These are phyloP conservation scores for Hyposoter dolosus DNA, from an alignment of 2,888 invertebrate genomes.

Conservation along the genomic window DNA sequence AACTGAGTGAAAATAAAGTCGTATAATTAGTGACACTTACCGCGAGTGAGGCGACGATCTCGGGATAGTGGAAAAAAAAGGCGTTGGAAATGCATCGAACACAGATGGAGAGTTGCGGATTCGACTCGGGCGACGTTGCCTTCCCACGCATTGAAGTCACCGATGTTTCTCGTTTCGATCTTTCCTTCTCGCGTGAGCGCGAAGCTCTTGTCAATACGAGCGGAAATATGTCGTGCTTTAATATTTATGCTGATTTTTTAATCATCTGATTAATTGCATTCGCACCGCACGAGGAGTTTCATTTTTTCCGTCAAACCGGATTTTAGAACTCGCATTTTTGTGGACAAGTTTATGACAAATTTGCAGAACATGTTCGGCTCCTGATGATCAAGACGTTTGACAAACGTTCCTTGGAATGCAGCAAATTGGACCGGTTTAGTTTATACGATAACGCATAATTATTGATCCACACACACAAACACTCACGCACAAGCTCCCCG, in stretches of 20 bases:
- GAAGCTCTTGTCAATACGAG: constrained; percentile 9
- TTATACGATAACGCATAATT: constrained; percentile 45
- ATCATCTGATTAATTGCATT: background rate
- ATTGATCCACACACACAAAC: constrained; percentile 64
- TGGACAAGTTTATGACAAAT: background rate
- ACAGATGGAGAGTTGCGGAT: background rate
- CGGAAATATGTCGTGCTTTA: background rate
- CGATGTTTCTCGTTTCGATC: constrained; percentile 18
- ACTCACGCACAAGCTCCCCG: constrained; percentile 34
- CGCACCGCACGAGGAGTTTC: background rate
- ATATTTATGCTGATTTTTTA: background rate
- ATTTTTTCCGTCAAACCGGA: background rate
- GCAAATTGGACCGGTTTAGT: constrained; percentile 48
- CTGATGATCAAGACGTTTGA: constrained; percentile 5
- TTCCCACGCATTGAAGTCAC: constrained; percentile 63
- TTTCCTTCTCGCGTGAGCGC: background rate
- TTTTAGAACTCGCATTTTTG: background rate
- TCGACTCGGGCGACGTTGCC: constrained; percentile 8
- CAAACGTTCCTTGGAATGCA: constrained; percentile 36
- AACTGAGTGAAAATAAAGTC: background rate
- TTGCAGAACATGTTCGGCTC: background rate
- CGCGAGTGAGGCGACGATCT: background rate
- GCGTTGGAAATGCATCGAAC: background rate
- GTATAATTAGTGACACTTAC: constrained; percentile 27
- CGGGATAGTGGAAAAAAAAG: background rate